phyloP scores from a whole-genome alignment of 2,888 invertebrate genomes.

The Vesta saturnalis region DNA sequence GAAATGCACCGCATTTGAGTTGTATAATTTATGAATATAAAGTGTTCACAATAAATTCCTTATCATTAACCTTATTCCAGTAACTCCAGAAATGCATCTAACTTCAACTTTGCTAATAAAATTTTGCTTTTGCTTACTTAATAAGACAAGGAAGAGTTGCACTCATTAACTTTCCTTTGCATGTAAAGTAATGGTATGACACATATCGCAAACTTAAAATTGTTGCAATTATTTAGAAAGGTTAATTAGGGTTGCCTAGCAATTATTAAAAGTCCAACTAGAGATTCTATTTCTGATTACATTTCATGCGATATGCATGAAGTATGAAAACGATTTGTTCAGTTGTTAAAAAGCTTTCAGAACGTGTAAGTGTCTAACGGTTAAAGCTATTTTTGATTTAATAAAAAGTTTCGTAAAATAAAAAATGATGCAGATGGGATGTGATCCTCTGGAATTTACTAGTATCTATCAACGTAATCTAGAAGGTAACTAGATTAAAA shows the following conservation, averaged over 20 bases:
- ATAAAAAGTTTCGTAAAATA: constrained; percentile 7
- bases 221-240: constrained; percentile 20
- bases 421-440: constrained; percentile 38
- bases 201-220: constrained; percentile 6
- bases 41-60: too few relatives aligned
- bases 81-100: too few relatives aligned
- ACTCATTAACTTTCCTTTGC: not conserved
- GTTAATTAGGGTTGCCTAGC: constrained; percentile 24
- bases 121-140: too few relatives aligned
- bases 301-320: constrained; percentile 46
- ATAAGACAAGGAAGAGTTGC: not conserved
- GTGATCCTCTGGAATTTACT: constrained; percentile 65
- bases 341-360: constrained; percentile 41
- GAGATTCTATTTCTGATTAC: constrained; percentile 53
- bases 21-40: too few relatives aligned
- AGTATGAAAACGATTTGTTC: constrained; percentile 29
- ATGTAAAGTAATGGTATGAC: not conserved
- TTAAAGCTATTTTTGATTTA: not conserved
- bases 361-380: constrained; percentile 10
- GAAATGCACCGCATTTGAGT: too few relatives aligned
- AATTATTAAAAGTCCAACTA: constrained; percentile 10
- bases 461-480: constrained; percentile 68
- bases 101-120: too few relatives aligned
- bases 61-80: too few relatives aligned
- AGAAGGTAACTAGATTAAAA: constrained; percentile 45